Percentiles rank a stretch among this genome's conserved stretches.
These are phyloP conservation scores for Heliornis fulica DNA, from an alignment of 2,113 vertebrate species.

Conservation along the genomic window DNA sequence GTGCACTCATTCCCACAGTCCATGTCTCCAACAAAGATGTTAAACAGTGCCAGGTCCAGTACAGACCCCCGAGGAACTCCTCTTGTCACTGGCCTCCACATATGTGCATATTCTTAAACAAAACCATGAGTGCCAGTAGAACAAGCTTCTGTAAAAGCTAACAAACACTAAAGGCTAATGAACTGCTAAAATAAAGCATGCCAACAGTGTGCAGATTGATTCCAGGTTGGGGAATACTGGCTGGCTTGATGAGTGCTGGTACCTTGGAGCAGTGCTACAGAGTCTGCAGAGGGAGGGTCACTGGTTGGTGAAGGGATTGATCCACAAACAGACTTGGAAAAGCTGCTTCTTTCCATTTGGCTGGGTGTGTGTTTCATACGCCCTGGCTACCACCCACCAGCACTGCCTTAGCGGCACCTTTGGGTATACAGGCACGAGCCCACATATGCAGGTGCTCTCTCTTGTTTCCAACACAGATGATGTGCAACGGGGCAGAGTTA, in stretches of 20 bases:
- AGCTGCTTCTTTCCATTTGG: not conserved
- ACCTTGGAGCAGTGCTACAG: not conserved
- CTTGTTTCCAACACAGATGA: not conserved
- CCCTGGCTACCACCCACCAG: not conserved
- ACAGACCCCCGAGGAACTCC: no score
- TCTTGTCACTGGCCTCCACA: no score
- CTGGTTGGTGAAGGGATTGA: not conserved
- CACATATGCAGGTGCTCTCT: accelerated
- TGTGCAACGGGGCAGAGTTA: not conserved
- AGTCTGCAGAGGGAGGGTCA: not conserved
- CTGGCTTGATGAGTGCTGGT: not conserved
- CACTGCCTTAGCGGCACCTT: accelerated
- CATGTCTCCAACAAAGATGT: no score
- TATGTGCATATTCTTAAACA: not conserved
- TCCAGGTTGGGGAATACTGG: not conserved
- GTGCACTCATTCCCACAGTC: no score
- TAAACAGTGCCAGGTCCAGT: no score
- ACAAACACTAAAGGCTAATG: not conserved
- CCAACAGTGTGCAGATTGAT: not conserved
- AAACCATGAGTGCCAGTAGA: not conserved
- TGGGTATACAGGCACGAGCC: accelerated
- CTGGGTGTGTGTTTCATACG: not conserved
- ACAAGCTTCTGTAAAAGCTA: not conserved
- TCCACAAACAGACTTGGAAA: not conserved
- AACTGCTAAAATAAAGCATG: not conserved